Conservation (phyloP, 1,140 invertebrate species). For the Drosophila persimilis region DNA sequence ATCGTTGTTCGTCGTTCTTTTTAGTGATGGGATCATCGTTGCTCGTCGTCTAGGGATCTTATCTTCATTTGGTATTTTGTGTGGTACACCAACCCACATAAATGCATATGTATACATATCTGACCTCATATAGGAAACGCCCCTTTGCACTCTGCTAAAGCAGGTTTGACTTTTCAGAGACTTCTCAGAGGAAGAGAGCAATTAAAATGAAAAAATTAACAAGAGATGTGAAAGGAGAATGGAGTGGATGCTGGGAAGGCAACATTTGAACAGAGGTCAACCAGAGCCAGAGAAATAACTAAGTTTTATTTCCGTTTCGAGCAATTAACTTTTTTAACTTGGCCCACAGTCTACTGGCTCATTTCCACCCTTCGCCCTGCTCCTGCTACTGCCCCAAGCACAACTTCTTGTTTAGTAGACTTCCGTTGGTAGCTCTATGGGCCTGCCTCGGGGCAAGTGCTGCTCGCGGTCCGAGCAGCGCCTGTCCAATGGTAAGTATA, state of each 20-base stretch:
- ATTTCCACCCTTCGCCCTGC: constrained; percentile 7
- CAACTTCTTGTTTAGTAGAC: constrained; percentile 45
- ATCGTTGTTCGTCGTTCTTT: no score
- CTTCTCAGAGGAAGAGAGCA: no score
- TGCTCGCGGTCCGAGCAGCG: constrained; percentile 10
- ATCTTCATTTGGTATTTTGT: no score
- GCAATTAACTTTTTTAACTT: constrained; percentile 65
- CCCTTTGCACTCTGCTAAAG: no score
- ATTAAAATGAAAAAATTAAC: no score
- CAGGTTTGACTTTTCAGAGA: no score
- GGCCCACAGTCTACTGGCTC: constrained; percentile 12
- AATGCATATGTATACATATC: no score
- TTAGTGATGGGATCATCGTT: no score
- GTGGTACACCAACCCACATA: no score
- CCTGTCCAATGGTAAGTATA: constrained; percentile 41
- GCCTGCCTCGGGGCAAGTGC: background rate
- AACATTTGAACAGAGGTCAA: constrained; percentile 1
- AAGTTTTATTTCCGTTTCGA: constrained; percentile 50
- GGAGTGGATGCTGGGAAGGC: background rate
- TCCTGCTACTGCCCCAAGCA: background rate
- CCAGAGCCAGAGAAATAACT: constrained; percentile 18
- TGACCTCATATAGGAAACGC: no score
- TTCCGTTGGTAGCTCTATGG: constrained; percentile 8
- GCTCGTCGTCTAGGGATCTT: no score
- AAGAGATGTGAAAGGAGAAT: background rate